A percentile compares a stretch with the other conserved stretches of the same genome.
phyloP scores from a whole-genome alignment of 2,113 vertebrate genomes.

The Danionella cerebrum region DNA sequence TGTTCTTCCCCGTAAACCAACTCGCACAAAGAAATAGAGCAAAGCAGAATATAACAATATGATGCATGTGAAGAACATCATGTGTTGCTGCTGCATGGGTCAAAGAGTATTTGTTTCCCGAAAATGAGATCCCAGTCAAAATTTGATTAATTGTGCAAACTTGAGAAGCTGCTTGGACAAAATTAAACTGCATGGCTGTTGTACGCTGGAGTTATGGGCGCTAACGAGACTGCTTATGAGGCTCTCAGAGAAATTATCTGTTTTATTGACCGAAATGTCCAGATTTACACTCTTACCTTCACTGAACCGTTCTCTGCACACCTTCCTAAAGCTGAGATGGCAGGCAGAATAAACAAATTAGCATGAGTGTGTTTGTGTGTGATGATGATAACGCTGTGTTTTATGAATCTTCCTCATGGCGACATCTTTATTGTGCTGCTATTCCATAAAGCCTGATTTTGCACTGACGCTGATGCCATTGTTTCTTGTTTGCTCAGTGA shows the following conservation, averaged over 20 bases:
- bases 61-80: too few species aligned
- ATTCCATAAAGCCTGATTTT: constrained; percentile 5
- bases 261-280: background rate
- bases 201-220: background rate
- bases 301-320: background rate
- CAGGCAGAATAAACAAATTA: background rate
- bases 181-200: background rate
- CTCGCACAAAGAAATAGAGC: too few species aligned
- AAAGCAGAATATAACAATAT: too few species aligned
- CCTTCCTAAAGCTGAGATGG: background rate
- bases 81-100: too few species aligned
- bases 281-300: background rate
- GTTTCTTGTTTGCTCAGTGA: constrained; percentile 1
- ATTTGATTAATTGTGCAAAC: too few species aligned
- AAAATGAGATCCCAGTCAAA: too few species aligned
- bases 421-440: constrained; percentile 13
- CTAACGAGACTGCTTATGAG: background rate
- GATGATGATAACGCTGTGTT: background rate
- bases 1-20: too few species aligned
- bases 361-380: background rate
- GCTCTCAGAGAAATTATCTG: background rate
- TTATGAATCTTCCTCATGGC: constrained; percentile 5
- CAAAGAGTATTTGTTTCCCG: too few species aligned
- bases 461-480: background rate
- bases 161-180: too few species aligned